Conservation (phyloP, 2,113 vertebrate genomes). For the Pandion haliaetus region DNA sequence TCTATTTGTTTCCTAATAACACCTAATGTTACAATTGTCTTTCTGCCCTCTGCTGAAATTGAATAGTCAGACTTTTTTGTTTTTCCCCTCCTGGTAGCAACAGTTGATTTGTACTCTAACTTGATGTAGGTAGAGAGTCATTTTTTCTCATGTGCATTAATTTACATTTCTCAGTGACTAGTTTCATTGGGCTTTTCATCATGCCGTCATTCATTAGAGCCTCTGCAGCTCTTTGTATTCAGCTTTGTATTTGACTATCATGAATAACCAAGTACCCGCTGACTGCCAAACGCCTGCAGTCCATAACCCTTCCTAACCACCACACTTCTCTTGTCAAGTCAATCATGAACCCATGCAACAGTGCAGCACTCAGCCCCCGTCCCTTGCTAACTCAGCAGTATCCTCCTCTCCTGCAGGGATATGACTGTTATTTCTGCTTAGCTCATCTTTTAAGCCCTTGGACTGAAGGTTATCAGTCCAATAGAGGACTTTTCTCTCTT, state of each 20-base stretch:
- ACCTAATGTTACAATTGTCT: neutral
- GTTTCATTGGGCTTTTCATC: neutral
- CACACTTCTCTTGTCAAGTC: neutral
- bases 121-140: neutral
- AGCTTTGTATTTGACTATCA: neutral
- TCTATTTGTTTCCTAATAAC: neutral
- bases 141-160: neutral
- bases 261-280: neutral
- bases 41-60: neutral
- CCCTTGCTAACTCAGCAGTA: neutral
- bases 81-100: neutral
- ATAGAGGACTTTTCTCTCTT: neutral
- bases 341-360: neutral
- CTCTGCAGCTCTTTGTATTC: neutral
- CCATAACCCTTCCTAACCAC: neutral
- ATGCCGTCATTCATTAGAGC: neutral
- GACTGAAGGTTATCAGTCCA: neutral
- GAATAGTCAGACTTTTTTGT: neutral
- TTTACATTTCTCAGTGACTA: neutral
- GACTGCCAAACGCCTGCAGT: neutral
- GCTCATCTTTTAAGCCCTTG: neutral
- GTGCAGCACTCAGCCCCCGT: rapidly evolving
- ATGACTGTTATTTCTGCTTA: neutral
- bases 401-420: neutral
- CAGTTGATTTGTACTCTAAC: neutral